Evolutionary conservation across 2,797 vertebrate genomes (phyloP).

Genomic region (Clangula hyemalis): DNA sequence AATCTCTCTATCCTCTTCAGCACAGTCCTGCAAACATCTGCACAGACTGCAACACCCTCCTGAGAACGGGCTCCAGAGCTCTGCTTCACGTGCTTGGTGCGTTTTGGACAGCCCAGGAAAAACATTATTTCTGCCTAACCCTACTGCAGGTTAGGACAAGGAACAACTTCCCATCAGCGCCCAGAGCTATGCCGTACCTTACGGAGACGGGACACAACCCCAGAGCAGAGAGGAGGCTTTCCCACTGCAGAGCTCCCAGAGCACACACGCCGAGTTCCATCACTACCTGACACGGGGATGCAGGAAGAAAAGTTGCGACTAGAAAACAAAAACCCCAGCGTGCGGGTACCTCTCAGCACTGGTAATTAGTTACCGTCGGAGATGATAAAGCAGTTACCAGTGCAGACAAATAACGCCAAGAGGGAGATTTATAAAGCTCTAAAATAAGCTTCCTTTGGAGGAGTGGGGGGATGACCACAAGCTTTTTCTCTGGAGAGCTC

Average conservation of each 20-base stretch:
- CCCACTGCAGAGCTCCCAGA: not conserved
- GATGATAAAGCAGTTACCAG: not conserved
- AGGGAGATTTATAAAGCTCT: not conserved
- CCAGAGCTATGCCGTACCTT: not conserved
- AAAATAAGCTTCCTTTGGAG: not conserved
- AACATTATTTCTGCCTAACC: not conserved
- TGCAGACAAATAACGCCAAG: not conserved
- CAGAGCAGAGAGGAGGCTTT: not conserved
- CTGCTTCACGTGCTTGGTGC: not conserved
- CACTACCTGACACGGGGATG: not conserved
- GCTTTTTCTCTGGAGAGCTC: not conserved
- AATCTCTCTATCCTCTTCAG: not conserved
- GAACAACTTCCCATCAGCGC: not conserved
- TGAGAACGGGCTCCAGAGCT: rapidly evolving
- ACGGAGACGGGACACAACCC: rapidly evolving
- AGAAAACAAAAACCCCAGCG: not conserved
- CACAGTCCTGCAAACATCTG: not conserved
- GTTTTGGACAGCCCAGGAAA: not conserved
- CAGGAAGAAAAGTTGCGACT: not conserved
- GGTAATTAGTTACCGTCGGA: not conserved
- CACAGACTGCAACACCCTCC: not conserved
- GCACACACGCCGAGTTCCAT: not conserved
- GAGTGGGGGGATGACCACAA: rapidly evolving
- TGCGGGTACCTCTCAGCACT: not conserved
- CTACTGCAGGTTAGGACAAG: not conserved